phyloP scores from a whole-genome alignment of 2,888 invertebrate species.

The Drosophila hawaiiensis region DNA sequence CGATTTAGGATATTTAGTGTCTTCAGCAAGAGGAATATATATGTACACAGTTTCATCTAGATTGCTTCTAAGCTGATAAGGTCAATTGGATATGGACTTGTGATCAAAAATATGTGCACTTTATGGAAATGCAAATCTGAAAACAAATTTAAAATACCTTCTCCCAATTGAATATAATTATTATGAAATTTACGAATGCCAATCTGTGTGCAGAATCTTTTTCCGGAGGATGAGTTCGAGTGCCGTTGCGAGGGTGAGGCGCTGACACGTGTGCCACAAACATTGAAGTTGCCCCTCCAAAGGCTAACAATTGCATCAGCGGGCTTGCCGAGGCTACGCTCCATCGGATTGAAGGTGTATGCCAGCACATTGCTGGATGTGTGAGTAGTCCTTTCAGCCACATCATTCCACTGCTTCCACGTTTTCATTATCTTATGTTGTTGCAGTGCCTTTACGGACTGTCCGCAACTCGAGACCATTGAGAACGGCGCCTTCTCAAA shows the following conservation, averaged over 20 bases:
- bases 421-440: neutral
- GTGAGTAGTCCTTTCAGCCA: slow-evolving; percentile 66
- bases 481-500: slow-evolving; percentile 84
- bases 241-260: slow-evolving; percentile 84
- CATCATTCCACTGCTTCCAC: neutral
- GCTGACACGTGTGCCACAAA: slow-evolving; percentile 83
- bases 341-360: slow-evolving; percentile 83
- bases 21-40: neutral
- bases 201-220: neutral
- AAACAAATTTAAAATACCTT: neutral
- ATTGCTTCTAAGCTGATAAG: neutral
- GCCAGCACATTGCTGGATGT: slow-evolving; percentile 81
- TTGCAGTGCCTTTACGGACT: slow-evolving; percentile 78
- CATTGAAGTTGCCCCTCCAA: slow-evolving; percentile 81
- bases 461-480: slow-evolving; percentile 82
- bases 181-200: neutral
- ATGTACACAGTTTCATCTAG: neutral
- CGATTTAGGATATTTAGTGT: neutral
- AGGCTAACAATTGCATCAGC: slow-evolving; percentile 83
- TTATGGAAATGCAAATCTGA: neutral
- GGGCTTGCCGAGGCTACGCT: slow-evolving; percentile 81
- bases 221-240: slow-evolving; percentile 82
- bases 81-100: neutral
- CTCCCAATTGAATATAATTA: neutral
- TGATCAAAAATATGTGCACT: neutral